Evolutionary conservation across 2,797 vertebrate species (phyloP), one percentile per base, ranked within the genome.

Genomic region (Cryptoblepharus egeriae): DNA sequence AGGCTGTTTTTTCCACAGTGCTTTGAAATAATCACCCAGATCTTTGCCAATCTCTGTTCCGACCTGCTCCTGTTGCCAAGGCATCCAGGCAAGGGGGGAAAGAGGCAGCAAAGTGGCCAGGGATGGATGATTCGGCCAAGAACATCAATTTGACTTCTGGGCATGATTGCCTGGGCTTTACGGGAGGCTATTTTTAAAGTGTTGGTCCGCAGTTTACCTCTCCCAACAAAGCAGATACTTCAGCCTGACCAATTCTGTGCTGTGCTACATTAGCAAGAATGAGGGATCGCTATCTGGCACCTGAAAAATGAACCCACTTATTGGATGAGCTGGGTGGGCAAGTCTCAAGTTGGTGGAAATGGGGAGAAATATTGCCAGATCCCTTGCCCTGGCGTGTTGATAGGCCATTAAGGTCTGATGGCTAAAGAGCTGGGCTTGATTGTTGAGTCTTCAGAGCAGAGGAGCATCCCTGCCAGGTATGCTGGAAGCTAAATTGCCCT

Each of bases 161-260:
- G 42, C 0, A 0, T 63, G 68, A 65, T 2, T 0, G 0, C 20
- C 1, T 30, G 63, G 7, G 11, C 85, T 67, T 37, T 32, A 60
- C 22, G 22, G 37, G 81, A 81, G 68, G 63, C 15, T 83, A 0
- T 7, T 81, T 75, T 55, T 63, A 68, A 55, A 5, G 30, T 35
- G 78, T 24, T 85, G 26, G 0, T 2, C 6, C 28, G 10, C 78
- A 28, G 1, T 71, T 88, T 83, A 1, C 39, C 63, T 55, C 28
- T 57, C 20, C 63, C 45, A 24, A 37, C 0, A 1, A 77, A 80
- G 65, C 70, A 57, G 73, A 69, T 24, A 35, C 37, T 79, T 30
- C 42, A 11, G 0, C 0, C 0, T 15, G 52, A 18, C 32, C 32
- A 5, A 28, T 49, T 49, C 45, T 49, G 45, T 49, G 45, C 45